Evolutionary conservation across 2,797 vertebrate species (phyloP).

Genomic region (Myotis myotis): DNA sequence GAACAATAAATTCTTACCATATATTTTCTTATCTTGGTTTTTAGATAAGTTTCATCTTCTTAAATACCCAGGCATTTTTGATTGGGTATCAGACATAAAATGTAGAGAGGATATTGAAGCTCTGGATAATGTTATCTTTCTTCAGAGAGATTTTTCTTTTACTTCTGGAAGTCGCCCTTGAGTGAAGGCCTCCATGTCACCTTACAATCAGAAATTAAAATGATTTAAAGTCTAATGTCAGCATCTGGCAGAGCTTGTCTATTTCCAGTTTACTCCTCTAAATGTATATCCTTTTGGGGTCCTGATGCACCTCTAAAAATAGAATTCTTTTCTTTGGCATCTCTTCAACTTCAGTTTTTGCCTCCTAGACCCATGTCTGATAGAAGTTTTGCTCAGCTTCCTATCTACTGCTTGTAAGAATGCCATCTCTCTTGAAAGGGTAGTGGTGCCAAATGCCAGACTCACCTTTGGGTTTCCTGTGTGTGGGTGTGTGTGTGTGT

Average conservation of each 20-base stretch:
- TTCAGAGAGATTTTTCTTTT: not conserved
- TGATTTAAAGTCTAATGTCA: not conserved
- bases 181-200: not conserved
- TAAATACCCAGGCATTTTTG: not conserved
- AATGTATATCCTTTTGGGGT: not conserved
- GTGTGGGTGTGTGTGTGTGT: no score
- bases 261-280: not conserved
- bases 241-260: not conserved
- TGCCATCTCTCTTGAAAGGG: not conserved
- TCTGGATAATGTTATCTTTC: not conserved
- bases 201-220: not conserved
- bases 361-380: not conserved
- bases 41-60: slow-evolving; percentile 23
- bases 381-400: not conserved
- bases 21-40: not conserved
- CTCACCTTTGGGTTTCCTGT: not conserved
- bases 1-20: not conserved
- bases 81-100: not conserved
- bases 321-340: not conserved
- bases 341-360: not conserved
- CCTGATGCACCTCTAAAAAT: not conserved
- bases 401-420: not conserved
- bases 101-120: not conserved
- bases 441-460: not conserved
- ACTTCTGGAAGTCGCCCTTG: not conserved